Conservation (phyloP, 2,888 invertebrate species). For the Pachydiplax longipennis region DNA sequence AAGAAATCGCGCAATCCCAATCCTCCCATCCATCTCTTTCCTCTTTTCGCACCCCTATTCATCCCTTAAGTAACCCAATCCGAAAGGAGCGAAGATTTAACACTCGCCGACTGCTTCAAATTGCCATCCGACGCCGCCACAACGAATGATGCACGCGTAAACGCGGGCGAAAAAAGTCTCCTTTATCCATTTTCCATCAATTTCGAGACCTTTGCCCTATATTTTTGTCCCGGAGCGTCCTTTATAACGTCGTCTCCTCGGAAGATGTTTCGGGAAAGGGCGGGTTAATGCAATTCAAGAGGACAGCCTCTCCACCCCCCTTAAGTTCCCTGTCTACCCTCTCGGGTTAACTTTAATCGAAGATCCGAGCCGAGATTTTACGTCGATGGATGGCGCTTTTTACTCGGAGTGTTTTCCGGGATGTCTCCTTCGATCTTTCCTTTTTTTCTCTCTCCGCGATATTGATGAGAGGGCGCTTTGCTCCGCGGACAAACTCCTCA, state of each 20-base stretch:
- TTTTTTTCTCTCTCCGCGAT: not conserved
- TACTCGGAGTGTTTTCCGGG: not conserved
- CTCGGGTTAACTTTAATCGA: not conserved
- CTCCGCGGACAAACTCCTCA: not conserved
- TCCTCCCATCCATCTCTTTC: not conserved
- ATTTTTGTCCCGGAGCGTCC: not conserved
- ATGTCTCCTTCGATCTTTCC: not conserved
- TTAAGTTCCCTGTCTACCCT: not conserved
- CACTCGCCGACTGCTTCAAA: slow-evolving; percentile 4
- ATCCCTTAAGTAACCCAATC: slow-evolving; percentile 3
- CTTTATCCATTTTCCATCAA: not conserved
- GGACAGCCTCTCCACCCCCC: not conserved
- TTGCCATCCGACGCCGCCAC: not conserved
- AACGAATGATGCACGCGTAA: not conserved
- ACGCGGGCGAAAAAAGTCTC: not conserved
- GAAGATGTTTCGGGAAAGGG: not conserved
- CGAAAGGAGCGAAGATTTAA: slow-evolving; percentile 11
- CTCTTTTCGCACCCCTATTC: not conserved
- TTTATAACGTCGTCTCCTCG: not conserved
- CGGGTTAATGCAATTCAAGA: not conserved
- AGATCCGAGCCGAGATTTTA: not conserved
- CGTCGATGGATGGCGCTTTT: not conserved
- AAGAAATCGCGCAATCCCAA: not conserved
- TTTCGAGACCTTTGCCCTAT: not conserved
- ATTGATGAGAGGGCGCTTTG: not conserved